Base-by-base conservation (phyloP, 2,888 invertebrate genomes). In the Coelinius sp. region DNA sequence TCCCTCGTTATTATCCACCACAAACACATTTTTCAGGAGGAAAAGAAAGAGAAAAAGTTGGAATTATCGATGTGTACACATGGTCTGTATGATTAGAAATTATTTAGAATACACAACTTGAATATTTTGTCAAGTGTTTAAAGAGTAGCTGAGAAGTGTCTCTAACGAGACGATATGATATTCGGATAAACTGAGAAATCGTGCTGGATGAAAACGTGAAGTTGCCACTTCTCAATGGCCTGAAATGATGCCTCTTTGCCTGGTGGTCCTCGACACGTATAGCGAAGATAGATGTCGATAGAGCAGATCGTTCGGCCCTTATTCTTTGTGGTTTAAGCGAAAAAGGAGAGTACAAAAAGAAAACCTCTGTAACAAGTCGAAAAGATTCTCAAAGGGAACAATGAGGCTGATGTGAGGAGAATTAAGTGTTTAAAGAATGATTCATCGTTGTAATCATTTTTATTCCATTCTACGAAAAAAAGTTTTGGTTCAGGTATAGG, bases 261-360 rank as follows among this genome's bases (percentile, higher is more conserved):
- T 35, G n/a, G 17, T 59, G 38, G 22, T 63, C 25, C 62, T 52
- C 46, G 44, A 65, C 59, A 53, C 59, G 56, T 59, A 44, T 46
- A 35, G 20, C 10, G 70, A 53, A 59, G 73, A 75, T 70, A 83
- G 86, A 86, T 86, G 86, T 82, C 82, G 86, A 86, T 86, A 86
- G 82, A 80, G 84, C 86, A 86, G 86, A 84, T 83, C 83, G 78
- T 71, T 73, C 77, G 12, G 14, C 53, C 53, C 67, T 67, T 38
- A 27, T 35, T 53, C 52, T 24, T 35, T 35, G 14, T 31, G 14
- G 20, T 31, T 4, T 17, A 31, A 17, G 35, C 31, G 14, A 25
- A 27, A 59, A 59, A 59, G 14, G 1, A 17, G 20, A 0, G 20
- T n/a, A 31, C 31, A 59, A 25, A 56, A 27, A 12, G 20, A 20